Percentiles rank a stretch among this genome's conserved stretches.
Evolutionary conservation across 2,888 invertebrate genomes (phyloP).

Genomic region (Nebria salina): DNA sequence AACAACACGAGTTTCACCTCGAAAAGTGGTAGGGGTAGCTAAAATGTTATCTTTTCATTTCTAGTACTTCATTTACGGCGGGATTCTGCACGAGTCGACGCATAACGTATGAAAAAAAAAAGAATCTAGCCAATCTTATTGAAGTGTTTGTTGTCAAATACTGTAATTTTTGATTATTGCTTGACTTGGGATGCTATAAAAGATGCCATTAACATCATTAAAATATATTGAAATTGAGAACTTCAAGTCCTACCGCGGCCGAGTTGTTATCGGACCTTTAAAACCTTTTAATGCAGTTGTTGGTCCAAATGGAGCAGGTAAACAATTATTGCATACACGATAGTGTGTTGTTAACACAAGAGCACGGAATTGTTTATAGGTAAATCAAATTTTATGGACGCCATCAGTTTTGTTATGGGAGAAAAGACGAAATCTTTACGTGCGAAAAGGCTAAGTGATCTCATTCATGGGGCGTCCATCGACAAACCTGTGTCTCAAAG

Average conservation of each 20-base stretch:
- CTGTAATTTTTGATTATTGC: not conserved
- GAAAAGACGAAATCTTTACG: conserved; percentile 95
- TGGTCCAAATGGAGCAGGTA: conserved; percentile 99
- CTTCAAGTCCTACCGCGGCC: conserved; percentile 98
- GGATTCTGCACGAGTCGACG: too few species aligned
- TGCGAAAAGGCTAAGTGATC: conserved; percentile 92
- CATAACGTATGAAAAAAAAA: too few species aligned
- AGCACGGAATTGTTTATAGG: conserved; percentile 67
- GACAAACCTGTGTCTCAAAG: conserved; percentile 89
- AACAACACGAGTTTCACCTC: too few species aligned
- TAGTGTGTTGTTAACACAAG: conserved; percentile 23
- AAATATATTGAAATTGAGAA: conserved; percentile 97
- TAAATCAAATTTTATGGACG: conserved; percentile 99
- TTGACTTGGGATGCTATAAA: conserved; percentile 54
- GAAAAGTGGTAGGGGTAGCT: too few species aligned
- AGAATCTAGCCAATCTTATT: too few species aligned
- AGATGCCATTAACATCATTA: conserved; percentile 80
- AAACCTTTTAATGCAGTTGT: conserved; percentile 98
- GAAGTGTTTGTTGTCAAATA: conserved; percentile 15
- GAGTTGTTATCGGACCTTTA: conserved; percentile 92
- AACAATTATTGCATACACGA: not conserved
- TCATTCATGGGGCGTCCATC: conserved; percentile 98
- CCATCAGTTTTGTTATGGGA: conserved; percentile 99
- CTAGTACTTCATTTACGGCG: too few species aligned
- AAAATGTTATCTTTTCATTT: too few species aligned